Conservation (phyloP, 2,888 invertebrate species). For the Pseudoips prasinana region DNA sequence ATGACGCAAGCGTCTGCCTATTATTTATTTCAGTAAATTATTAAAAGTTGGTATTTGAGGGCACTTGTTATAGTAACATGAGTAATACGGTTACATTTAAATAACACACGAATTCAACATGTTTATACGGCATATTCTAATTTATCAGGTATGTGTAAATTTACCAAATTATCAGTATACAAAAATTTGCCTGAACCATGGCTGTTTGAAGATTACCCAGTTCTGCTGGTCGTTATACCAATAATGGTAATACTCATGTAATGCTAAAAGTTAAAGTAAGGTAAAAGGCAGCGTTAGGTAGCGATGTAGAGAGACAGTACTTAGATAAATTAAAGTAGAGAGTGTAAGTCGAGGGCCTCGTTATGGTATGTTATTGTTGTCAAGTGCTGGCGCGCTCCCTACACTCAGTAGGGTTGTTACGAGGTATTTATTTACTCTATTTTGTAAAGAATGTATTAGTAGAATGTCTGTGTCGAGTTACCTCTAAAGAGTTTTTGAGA, state of each 20-base stretch:
- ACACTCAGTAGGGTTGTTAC: slow-evolving; percentile 12
- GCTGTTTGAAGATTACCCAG: too few relatives aligned
- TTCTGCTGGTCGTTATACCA: too few relatives aligned
- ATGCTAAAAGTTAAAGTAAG: slow-evolving; percentile 16
- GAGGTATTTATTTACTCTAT: slow-evolving; percentile 14
- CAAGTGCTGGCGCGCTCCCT: slow-evolving; percentile 24
- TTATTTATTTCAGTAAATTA: slow-evolving; percentile 33
- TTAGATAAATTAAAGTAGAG: slow-evolving; percentile 53
- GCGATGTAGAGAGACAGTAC: slow-evolving; percentile 44
- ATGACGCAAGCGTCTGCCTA: slow-evolving; percentile 21
- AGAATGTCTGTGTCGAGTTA: too few relatives aligned
- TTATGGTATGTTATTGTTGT: slow-evolving; percentile 36
- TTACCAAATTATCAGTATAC: too few relatives aligned
- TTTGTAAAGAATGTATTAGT: slow-evolving; percentile 2
- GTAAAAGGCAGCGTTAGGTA: slow-evolving; percentile 30
- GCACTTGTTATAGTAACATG: slow-evolving; percentile 14
- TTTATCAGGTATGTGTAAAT: too few relatives aligned
- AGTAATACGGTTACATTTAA: slow-evolving; percentile 9
- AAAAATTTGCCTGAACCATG: too few relatives aligned
- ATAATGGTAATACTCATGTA: slow-evolving; percentile 10
- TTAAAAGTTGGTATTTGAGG: slow-evolving; percentile 20
- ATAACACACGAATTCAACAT: too few relatives aligned
- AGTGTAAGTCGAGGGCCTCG: slow-evolving; percentile 31
- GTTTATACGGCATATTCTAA: too few relatives aligned
- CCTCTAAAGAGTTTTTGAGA: too few relatives aligned